Conservation (phyloP, 2,113 vertebrate species). For the Petroica traversi region DNA sequence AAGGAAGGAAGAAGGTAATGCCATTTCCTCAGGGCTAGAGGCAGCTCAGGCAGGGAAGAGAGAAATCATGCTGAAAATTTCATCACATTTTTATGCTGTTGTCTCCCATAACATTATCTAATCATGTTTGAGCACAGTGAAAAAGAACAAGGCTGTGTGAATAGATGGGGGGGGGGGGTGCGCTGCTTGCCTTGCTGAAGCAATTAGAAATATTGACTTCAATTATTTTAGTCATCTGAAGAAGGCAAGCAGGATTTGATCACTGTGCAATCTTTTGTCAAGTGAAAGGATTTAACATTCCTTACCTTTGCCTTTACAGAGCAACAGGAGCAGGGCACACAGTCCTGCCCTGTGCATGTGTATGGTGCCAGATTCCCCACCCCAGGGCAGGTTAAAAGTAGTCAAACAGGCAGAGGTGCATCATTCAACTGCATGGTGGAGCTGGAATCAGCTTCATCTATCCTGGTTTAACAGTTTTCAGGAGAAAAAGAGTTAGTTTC, state of each 20-base stretch:
- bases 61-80: slow-evolving; percentile 38
- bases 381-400: background rate
- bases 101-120: slow-evolving; percentile 21
- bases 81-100: background rate
- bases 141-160: background rate
- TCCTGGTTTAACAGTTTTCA: background rate
- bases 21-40: background rate
- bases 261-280: background rate
- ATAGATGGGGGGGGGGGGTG: background rate
- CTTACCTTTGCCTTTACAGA: background rate
- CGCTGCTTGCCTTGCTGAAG: background rate
- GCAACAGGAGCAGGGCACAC: background rate
- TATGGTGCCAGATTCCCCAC: background rate
- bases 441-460: background rate
- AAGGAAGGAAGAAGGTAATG: background rate
- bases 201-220: background rate
- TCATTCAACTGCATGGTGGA: background rate
- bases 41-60: background rate
- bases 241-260: background rate
- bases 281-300: background rate
- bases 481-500: background rate
- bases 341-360: background rate
- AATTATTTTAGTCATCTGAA: background rate
- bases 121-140: background rate
- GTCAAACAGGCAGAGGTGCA: background rate